Evolutionary conservation across 1,140 invertebrate species (phyloP), one percentile per base, ranked within the genome.

Genomic region (Hirudo medicinalis): DNA sequence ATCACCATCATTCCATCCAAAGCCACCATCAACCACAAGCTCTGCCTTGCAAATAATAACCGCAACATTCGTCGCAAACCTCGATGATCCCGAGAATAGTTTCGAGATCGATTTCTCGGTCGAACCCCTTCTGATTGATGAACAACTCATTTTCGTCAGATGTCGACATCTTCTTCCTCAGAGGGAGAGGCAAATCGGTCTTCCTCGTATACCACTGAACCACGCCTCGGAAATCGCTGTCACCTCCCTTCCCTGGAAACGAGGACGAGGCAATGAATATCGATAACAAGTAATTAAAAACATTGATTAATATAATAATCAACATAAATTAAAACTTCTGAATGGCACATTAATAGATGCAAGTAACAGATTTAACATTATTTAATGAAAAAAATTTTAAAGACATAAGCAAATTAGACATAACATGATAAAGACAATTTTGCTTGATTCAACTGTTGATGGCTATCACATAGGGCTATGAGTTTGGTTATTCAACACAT

Each of bases 51-150:
- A n/a, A n/a, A n/a, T n/a, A n/a, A 25, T 67, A 2, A 8, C 36
- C 22, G 27, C 6, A n/a, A 36, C 13, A 70, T 27, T 54, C 22
- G 13, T 49, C 43, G 0, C 43, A 49, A 49, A 71, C 71, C 71
- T 71, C 29, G 32, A 53, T 55, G 2, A 71, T 57, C 2, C 36
- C 71, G 22, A 71, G 57, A 29, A 71, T 60, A 9, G 71, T 60
- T 66, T 71, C 71, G 32, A 71, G 40, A n/a, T 71, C 71, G 9
- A 71, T 60, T 25, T 71, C 71, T 29, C 40, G 36, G 49, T 70
- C 43, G 27, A 53, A 71, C n/a, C 57, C 36, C 2, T 27, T 60
- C 25, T 27, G 27, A 49, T 71, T 63, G 27, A 57, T 40, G 49
- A 71, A 71, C 67, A 71, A 22, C 49, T 71, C 71, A 6, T 36